These are phyloP conservation scores for Drosophila lutescens DNA, from an alignment of 2,888 invertebrate species.

Conservation along the genomic window DNA sequence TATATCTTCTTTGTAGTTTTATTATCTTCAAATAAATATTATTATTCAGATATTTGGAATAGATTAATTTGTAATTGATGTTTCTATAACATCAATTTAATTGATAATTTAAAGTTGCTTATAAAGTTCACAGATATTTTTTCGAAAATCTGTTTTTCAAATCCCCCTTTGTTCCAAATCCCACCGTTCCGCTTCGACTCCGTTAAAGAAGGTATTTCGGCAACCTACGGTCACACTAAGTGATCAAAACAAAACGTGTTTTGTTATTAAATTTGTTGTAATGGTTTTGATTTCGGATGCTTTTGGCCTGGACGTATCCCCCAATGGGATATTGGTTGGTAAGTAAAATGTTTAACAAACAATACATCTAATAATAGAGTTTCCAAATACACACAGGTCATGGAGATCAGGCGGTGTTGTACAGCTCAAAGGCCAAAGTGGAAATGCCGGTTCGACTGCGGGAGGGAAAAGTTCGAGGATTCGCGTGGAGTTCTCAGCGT, in stretches of 20 bases:
- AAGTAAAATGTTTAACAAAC: background rate
- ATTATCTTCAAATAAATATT: too few species aligned
- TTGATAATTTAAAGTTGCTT: too few species aligned
- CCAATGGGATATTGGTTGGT: slow-evolving; percentile 39
- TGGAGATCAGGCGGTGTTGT: slow-evolving; percentile 49
- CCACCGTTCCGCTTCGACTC: background rate
- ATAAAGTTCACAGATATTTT: too few species aligned
- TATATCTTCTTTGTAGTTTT: too few species aligned
- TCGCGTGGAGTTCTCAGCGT: slow-evolving; percentile 23
- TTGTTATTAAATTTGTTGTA: background rate
- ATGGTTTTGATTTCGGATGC: slow-evolving; percentile 46
- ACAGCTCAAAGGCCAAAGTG: slow-evolving; percentile 5
- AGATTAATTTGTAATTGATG: too few species aligned
- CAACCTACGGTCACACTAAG: background rate
- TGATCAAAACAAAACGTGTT: slow-evolving; percentile 4
- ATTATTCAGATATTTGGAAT: too few species aligned
- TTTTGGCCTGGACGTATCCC: slow-evolving; percentile 34
- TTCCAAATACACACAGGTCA: slow-evolving; percentile 40
- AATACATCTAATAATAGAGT: background rate
- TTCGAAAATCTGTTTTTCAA: too few species aligned
- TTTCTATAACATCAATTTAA: too few species aligned
- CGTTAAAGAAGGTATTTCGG: too few species aligned
- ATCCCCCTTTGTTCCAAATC: background rate
- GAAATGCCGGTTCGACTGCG: slow-evolving; percentile 36
- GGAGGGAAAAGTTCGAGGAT: slow-evolving; percentile 56